Conservation (phyloP, 2,113 vertebrate genomes). For the Lanius ludovicianus region DNA sequence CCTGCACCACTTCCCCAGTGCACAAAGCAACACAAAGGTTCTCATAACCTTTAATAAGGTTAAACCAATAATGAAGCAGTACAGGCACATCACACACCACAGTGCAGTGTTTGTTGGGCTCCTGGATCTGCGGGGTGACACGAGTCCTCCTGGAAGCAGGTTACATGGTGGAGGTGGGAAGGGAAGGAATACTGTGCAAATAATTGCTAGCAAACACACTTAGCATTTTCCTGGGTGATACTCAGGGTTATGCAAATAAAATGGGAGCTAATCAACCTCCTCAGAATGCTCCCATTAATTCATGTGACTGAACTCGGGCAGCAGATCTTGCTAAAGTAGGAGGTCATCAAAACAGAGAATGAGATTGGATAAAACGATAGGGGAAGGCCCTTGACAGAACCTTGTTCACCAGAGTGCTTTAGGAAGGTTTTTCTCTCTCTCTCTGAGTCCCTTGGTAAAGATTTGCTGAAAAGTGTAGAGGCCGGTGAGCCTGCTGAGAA, state of each 20-base stretch:
- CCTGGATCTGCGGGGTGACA: not conserved
- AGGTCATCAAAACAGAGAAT: not conserved
- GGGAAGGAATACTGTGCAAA: not conserved
- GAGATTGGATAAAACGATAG: not conserved
- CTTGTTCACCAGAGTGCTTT: not conserved
- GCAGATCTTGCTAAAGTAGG: not conserved
- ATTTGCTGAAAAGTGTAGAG: not conserved
- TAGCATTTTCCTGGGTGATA: not conserved
- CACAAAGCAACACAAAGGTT: not conserved
- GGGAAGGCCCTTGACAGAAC: not conserved
- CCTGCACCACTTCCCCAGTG: not conserved
- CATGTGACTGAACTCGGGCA: not conserved
- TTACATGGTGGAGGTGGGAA: not conserved
- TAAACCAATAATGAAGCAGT: constrained; percentile 11
- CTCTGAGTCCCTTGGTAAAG: not conserved
- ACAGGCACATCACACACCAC: not conserved
- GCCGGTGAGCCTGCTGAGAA: too few relatives aligned
- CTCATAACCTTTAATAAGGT: not conserved
- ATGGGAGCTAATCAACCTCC: not conserved
- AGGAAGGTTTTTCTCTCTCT: not conserved
- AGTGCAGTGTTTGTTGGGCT: not conserved
- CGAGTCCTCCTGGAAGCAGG: rapidly evolving
- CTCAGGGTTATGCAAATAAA: not conserved
- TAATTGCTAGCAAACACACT: not conserved
- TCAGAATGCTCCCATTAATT: not conserved